Conservation (phyloP, 2,113 vertebrate genomes). For the Stigmatopora argus region DNA sequence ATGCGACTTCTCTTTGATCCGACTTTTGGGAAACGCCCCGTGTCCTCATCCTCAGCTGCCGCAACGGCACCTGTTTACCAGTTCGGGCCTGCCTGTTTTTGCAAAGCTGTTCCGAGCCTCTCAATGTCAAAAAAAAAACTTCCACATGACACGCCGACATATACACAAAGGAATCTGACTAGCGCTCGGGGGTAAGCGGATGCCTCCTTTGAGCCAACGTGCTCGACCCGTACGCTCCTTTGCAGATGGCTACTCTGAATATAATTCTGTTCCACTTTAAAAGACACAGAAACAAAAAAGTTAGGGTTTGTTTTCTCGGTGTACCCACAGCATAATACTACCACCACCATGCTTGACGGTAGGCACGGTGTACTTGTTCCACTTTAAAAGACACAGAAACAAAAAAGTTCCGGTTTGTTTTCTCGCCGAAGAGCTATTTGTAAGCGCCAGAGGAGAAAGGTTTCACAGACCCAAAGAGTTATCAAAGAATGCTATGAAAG, state of each 20-base stretch:
- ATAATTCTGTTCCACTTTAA: slow-evolving; percentile 18
- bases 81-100: slow-evolving; percentile 75
- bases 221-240: slow-evolving; percentile 11
- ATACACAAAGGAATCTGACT: slow-evolving; percentile 54
- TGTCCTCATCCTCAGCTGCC: slow-evolving; percentile 70
- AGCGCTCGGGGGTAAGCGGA: slow-evolving; percentile 18
- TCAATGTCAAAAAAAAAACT: slow-evolving; percentile 34
- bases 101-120: slow-evolving; percentile 41
- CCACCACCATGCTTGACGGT: slow-evolving; percentile 17
- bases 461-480: slow-evolving; percentile 34
- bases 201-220: slow-evolving; percentile 25
- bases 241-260: slow-evolving; percentile 24
- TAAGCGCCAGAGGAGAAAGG: slow-evolving; percentile 25
- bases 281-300: slow-evolving; percentile 10
- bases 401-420: slow-evolving; percentile 27
- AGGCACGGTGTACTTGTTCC: slow-evolving; percentile 12
- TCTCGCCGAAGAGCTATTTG: slow-evolving; percentile 22
- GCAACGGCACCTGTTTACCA: slow-evolving; percentile 81
- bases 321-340: too few species aligned
- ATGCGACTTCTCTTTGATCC: slow-evolving; percentile 80
- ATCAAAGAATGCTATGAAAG: slow-evolving; percentile 44
- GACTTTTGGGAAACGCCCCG: slow-evolving; percentile 69
- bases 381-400: slow-evolving; percentile 7
- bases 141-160: slow-evolving; percentile 43
- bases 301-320: slow-evolving; percentile 25